Conservation (phyloP, 2,797 vertebrate genomes). For the Nothura maculosa region DNA sequence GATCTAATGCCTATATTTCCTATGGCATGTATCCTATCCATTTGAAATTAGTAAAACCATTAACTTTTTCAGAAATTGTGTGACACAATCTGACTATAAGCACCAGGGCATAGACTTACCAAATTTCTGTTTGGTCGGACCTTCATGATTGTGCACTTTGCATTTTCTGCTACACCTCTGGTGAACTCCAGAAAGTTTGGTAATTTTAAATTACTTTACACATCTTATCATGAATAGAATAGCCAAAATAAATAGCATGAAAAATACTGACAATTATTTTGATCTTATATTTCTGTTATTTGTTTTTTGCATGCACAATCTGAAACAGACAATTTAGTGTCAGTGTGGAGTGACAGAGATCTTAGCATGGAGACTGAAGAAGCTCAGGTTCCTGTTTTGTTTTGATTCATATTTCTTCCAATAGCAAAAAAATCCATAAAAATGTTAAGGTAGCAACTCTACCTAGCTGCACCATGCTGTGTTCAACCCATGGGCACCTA, state of each 20-base stretch:
- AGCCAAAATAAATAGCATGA: constrained; percentile 77
- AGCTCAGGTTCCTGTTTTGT: not conserved
- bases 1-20: not conserved
- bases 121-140: not conserved
- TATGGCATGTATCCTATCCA: not conserved
- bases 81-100: not conserved
- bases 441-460: not conserved
- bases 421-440: not conserved
- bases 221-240: not conserved
- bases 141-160: not conserved
- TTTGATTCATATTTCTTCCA: not conserved
- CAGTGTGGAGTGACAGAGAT: not conserved
- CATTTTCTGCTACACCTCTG: not conserved
- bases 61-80: not conserved
- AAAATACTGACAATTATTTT: not conserved
- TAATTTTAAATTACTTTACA: constrained; percentile 46
- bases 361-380: not conserved
- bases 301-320: not conserved
- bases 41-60: not conserved
- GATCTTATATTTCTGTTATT: not conserved
- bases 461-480: not conserved
- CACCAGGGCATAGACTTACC: not conserved
- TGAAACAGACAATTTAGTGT: not conserved
- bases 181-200: not conserved
- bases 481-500: not conserved